phyloP scores from a whole-genome alignment of 2,113 vertebrate species.

The Poeciliopsis retropinna region DNA sequence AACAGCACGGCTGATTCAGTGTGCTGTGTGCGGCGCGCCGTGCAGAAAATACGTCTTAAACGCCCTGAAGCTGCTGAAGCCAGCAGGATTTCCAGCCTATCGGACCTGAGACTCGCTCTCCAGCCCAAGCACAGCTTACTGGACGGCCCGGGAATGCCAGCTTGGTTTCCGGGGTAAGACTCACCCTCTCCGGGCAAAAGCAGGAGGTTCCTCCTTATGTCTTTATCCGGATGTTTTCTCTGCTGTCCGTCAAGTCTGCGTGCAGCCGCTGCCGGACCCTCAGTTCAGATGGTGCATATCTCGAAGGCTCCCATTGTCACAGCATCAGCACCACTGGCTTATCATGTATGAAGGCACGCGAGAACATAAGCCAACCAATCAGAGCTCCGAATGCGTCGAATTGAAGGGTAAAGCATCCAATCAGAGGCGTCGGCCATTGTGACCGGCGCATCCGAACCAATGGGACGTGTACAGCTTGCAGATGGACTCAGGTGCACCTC shows the following conservation, averaged over 20 bases:
- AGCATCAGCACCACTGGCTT: conserved; percentile 71
- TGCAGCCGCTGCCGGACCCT: conserved; percentile 3
- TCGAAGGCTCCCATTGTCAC: conserved; percentile 70
- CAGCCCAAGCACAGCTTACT: conserved; percentile 1
- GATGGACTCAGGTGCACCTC: conserved; percentile 23
- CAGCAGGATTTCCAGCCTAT: conserved; percentile 6
- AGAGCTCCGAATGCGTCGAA: fast-evolving
- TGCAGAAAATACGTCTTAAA: not conserved
- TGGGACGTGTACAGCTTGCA: conserved; percentile 54
- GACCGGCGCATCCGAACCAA: conserved; percentile 38
- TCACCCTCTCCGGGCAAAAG: conserved; percentile 49
- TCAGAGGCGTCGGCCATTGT: not conserved
- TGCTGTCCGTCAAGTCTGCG: not conserved
- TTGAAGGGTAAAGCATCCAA: conserved; percentile 25
- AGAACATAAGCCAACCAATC: conserved; percentile 46
- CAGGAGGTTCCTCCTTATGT: conserved; percentile 16
- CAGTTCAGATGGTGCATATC: conserved; percentile 66
- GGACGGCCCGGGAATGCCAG: conserved; percentile 20
- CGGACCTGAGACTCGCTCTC: conserved; percentile 12
- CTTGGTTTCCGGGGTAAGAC: conserved; percentile 20
- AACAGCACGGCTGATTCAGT: not conserved
- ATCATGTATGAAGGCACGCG: conserved; percentile 37
- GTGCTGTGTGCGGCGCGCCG: not conserved
- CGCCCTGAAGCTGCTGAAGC: not conserved
- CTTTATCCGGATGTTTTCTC: conserved; percentile 19